Conservation (phyloP, 2,113 vertebrate species). For the Erinaceus europaeus region DNA sequence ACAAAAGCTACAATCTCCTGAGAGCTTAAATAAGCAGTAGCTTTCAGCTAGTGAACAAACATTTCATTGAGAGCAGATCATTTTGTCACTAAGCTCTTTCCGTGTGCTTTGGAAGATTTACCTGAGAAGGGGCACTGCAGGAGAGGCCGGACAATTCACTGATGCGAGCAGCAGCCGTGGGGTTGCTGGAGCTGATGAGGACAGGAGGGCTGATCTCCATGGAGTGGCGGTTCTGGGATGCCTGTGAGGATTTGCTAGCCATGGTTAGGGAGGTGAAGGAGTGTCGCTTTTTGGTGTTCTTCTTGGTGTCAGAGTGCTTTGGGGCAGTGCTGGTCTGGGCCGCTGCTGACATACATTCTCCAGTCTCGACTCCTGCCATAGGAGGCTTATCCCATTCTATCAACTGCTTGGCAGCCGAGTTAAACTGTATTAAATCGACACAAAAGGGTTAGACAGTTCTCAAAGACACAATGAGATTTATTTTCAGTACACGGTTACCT, state of each 20-base stretch:
- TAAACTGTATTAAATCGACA: constrained; percentile 86
- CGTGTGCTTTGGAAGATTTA: constrained; percentile 53
- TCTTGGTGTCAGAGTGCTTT: constrained; percentile 92
- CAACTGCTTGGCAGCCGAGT: constrained; percentile 94
- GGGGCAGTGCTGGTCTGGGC: constrained; percentile 85
- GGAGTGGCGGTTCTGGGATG: constrained; percentile 94
- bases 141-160: constrained; percentile 95
- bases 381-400: constrained; percentile 96
- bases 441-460: neutral
- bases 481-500: neutral
- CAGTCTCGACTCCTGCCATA: constrained; percentile 83
- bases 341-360: constrained; percentile 88
- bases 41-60: neutral
- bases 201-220: constrained; percentile 99
- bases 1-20: neutral
- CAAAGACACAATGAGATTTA: neutral
- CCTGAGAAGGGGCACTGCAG: constrained; percentile 98
- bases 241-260: constrained; percentile 95
- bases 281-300: constrained; percentile 98
- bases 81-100: too few species aligned
- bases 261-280: constrained; percentile 99
- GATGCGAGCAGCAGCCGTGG: constrained; percentile 94
- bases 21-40: too few species aligned
- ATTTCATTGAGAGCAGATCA: accelerated
- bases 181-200: constrained; percentile 98